phyloP scores from a whole-genome alignment of 2,113 vertebrate genomes.

The Calyptomena viridis region DNA sequence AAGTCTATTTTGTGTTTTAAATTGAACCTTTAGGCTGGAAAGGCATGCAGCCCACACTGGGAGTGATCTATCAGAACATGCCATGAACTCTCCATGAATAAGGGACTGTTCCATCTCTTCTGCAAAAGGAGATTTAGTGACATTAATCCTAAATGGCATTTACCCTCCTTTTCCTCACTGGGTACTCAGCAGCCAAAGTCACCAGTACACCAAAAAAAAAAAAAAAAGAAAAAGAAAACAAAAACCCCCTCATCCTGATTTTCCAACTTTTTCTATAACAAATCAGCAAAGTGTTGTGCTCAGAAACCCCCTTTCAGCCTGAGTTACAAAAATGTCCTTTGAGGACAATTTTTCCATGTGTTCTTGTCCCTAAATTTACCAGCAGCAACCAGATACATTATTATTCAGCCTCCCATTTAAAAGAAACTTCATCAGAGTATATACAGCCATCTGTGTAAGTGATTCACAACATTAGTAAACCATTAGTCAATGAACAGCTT shows the following conservation, averaged over 20 bases:
- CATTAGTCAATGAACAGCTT: not conserved
- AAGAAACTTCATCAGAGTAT: not conserved
- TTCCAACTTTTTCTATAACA: not conserved
- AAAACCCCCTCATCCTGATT: not conserved
- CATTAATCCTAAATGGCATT: not conserved
- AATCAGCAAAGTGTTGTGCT: not conserved
- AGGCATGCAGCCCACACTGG: not conserved
- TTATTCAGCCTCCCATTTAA: slow-evolving; percentile 4
- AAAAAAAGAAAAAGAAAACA: not conserved
- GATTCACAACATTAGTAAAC: slow-evolving; percentile 22
- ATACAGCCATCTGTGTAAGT: not conserved
- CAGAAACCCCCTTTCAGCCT: not conserved
- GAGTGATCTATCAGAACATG: not conserved
- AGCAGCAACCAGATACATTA: not conserved
- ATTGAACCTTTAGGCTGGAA: not conserved
- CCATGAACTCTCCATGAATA: not conserved
- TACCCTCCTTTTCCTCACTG: not conserved
- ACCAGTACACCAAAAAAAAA: not conserved
- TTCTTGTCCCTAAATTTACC: not conserved
- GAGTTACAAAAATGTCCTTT: not conserved
- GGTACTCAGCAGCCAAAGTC: not conserved
- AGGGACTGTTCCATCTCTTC: not conserved
- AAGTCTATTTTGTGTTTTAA: not conserved
- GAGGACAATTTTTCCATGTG: not conserved
- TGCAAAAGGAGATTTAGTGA: not conserved